Evolutionary conservation across 1,140 invertebrate species (phyloP).

Genomic region (Hyphantria cunea): DNA sequence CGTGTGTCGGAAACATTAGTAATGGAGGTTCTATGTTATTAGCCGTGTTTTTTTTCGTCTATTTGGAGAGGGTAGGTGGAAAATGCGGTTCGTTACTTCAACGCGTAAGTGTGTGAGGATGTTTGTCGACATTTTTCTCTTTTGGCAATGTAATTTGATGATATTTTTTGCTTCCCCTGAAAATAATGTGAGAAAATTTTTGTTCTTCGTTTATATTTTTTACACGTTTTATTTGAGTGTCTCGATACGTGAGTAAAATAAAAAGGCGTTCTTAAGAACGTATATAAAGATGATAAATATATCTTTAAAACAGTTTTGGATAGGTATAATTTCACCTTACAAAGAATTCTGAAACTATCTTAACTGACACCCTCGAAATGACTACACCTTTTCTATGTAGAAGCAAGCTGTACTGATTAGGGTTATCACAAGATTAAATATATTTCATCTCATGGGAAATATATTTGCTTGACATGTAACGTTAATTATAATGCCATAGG

Average conservation of each 20-base stretch:
- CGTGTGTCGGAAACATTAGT: constrained; percentile 10
- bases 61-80: constrained; percentile 6
- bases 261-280: no score
- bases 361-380: no score
- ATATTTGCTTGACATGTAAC: no score
- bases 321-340: background rate
- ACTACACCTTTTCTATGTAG: no score
- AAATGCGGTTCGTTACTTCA: constrained; percentile 10
- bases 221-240: constrained; percentile 3
- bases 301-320: background rate
- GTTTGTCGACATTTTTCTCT: background rate
- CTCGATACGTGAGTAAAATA: no score
- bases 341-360: background rate
- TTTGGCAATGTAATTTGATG: constrained; percentile 1
- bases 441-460: no score
- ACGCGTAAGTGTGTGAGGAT: constrained; percentile 1
- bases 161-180: no score
- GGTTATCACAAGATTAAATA: no score
- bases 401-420: no score
- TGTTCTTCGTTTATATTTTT: background rate
- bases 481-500: no score
- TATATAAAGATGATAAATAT: background rate
- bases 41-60: background rate
- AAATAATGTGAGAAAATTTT: background rate
- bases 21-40: constrained; percentile 12